Percentiles rank a stretch among this genome's conserved stretches.
Conservation (phyloP, 37 sponge, comb jelly and placozoan species). For the Beroe ovata region DNA sequence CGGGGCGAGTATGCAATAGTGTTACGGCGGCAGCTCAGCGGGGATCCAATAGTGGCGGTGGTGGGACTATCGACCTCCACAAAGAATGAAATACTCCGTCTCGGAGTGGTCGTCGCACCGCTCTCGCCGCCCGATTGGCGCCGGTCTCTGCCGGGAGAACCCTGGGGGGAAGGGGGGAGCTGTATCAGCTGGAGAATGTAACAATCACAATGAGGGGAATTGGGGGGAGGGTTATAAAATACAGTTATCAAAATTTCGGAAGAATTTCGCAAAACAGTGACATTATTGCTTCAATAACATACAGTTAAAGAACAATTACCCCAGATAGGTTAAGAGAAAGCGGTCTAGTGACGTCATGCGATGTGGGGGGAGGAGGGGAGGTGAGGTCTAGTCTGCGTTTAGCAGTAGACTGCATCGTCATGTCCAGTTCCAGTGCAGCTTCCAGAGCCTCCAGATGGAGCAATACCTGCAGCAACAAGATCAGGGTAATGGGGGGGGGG, state of each 20-base stretch:
- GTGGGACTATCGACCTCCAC: conserved; percentile 28
- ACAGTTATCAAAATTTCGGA: too few species aligned
- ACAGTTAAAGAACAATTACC: background rate
- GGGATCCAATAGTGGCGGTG: background rate
- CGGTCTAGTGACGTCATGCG: background rate
- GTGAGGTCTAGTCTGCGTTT: conserved; percentile 32
- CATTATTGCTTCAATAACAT: too few species aligned
- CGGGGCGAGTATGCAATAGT: conserved; percentile 14
- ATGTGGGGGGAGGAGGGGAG: conserved; percentile 1
- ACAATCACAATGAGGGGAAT: too few species aligned
- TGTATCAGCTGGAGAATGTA: too few species aligned
- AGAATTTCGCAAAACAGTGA: too few species aligned
- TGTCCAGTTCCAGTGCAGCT: conserved; percentile 57
- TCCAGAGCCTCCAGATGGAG: conserved; percentile 45
- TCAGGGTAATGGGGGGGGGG: too few species aligned
- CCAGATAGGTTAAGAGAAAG: background rate
- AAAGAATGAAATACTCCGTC: conserved; percentile 14
- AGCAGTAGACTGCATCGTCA: conserved; percentile 42
- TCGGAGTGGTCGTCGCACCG: background rate
- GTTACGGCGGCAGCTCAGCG: background rate
- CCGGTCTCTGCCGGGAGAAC: background rate
- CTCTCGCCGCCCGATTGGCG: background rate
- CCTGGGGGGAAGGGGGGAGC: too few species aligned
- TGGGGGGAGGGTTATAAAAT: too few species aligned
- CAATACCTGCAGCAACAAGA: too few species aligned